Base-by-base conservation (phyloP, 2,888 invertebrate species). In the Drosophila kambysellisi region DNA sequence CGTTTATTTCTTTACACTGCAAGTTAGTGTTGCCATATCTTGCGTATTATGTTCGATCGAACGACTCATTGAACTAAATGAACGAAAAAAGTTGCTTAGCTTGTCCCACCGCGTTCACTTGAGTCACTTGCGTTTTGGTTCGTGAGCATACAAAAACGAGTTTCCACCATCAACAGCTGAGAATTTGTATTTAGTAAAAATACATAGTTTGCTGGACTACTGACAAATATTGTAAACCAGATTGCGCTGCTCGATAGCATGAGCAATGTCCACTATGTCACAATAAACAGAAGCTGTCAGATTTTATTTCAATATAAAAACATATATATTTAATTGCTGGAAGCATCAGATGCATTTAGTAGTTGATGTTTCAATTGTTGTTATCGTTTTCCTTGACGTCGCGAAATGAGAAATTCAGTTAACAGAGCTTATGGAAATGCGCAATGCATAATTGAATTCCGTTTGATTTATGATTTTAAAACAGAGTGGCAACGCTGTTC, bases 1-100 rank as follows among this genome's bases (percentile, higher is more conserved):
- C 65, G 54, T 76, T 79, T 73, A 78, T 68, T 84, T 75, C 62
- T 61, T 41, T 61, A 54, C 78, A 71, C 70, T 79, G 69, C 76
- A 76, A 63, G 57, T 70, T 30, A 68, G 77, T 66, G 74, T 62
- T 66, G 65, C 61, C 56, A 39, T 65, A 41, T 56, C 39, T 35
- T 48, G 35, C n/a, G n/a, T 15, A 39, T 39, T 56, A n/a, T n/a
- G 12, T 56, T 39, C 41, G 35, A 25, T 25, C 11, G 53, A 70
- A 29, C n/a, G 35, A 56, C 15, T 59, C 29, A 41, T 25, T 43
- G 61, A 60, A 62, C 54, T 51, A 30, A 70, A 43, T 59, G 62
- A 70, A 56, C 72, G 30, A 32, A 11, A 8, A 33, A 37, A 6
- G 8, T 54, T 17, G n/a, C 35, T 69, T 25, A 50, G 30, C 43